These are phyloP conservation scores for Linepithema humile DNA, from an alignment of 1,140 invertebrate species.

Conservation along the genomic window DNA sequence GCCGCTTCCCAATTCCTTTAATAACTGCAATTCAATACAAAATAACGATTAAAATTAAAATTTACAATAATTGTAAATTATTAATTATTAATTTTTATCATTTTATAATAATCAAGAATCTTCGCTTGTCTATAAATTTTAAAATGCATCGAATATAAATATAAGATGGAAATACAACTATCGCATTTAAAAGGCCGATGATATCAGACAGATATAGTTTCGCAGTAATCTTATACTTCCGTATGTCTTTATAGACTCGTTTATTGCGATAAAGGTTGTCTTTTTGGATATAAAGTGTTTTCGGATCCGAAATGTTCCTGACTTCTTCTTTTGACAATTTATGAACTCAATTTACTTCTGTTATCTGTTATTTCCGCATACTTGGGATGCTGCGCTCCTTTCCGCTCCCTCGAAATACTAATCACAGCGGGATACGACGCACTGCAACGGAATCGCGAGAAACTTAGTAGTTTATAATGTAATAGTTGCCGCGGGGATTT, in stretches of 20 bases:
- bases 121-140: neutral
- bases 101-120: neutral
- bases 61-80: neutral
- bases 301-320: neutral
- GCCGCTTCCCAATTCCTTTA: neutral
- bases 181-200: neutral
- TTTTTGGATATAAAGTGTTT: constrained; percentile 6
- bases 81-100: neutral
- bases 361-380: constrained; percentile 34
- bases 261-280: neutral
- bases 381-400: neutral
- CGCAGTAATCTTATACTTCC: neutral
- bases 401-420: constrained; percentile 28
- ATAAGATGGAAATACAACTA: neutral
- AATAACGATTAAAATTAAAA: neutral
- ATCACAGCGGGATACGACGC: constrained; percentile 3
- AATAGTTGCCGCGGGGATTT: constrained; percentile 23
- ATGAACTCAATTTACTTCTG: constrained; percentile 34
- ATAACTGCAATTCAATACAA: neutral
- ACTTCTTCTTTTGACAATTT: neutral
- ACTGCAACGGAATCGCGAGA: constrained; percentile 2
- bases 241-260: neutral
- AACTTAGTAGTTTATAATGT: constrained; percentile 36
- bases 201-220: neutral
- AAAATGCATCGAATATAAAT: neutral